phyloP scores from a whole-genome alignment of 1,140 invertebrate species.

The Lasioglossum albipes region DNA sequence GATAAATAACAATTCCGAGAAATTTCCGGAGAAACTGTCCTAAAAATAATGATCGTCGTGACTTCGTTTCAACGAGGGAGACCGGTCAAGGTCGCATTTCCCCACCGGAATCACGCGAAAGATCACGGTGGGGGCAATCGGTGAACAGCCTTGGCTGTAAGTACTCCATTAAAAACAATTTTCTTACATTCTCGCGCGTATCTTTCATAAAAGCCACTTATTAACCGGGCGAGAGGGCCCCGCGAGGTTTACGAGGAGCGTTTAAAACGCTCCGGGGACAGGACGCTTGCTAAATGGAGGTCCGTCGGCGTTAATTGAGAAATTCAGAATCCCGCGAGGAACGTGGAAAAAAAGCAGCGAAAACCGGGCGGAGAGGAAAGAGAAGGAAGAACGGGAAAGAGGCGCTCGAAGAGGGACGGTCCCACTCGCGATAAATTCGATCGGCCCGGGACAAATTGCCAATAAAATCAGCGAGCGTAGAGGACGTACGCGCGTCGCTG shows the following conservation, averaged over 20 bases:
- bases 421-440: conserved; percentile 60
- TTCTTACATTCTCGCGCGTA: not conserved
- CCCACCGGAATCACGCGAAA: not conserved
- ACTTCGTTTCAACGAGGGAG: too few relatives aligned
- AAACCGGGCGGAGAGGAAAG: conserved; percentile 6
- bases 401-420: not conserved
- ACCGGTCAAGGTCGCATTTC: not conserved
- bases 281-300: conserved; percentile 36
- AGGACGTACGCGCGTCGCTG: conserved; percentile 38
- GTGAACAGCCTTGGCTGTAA: not conserved
- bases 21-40: too few relatives aligned
- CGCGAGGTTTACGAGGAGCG: not conserved
- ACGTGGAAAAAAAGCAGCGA: not conserved
- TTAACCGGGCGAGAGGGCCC: conserved; percentile 6
- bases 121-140: not conserved
- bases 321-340: conserved; percentile 48
- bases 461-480: conserved; percentile 57
- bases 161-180: conserved; percentile 6
- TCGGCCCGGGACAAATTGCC: conserved; percentile 65
- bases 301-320: conserved; percentile 60
- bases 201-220: conserved; percentile 15
- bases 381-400: not conserved
- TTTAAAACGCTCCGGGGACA: conserved; percentile 9
- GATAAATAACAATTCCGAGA: too few relatives aligned
- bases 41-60: too few relatives aligned